phyloP scores from a whole-genome alignment of 2,113 vertebrate genomes.

The Coptodon bakossiorum region DNA sequence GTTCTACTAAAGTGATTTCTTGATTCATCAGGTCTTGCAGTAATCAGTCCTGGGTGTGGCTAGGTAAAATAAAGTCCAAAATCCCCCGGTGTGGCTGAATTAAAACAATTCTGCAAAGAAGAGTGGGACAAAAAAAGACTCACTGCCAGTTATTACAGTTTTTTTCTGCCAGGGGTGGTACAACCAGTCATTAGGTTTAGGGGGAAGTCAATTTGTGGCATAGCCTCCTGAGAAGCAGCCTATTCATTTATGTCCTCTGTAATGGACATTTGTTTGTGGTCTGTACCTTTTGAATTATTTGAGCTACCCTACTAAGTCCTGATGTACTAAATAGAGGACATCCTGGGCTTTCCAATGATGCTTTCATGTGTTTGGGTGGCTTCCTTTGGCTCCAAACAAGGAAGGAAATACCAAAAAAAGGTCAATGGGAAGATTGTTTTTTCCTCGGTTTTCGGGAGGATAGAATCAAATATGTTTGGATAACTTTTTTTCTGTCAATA shows the following conservation, averaged over 20 bases:
- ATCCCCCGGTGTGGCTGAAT: not conserved
- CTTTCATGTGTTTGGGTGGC: not conserved
- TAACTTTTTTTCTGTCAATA: not conserved
- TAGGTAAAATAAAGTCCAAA: not conserved
- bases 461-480: not conserved
- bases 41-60: not conserved
- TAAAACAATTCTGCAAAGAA: not conserved
- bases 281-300: not conserved
- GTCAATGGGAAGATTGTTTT: not conserved
- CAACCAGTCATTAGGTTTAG: not conserved
- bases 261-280: not conserved
- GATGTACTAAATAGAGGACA: not conserved
- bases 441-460: not conserved
- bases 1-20: not conserved
- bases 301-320: accelerated
- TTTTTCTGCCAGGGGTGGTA: not conserved
- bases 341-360: not conserved
- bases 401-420: not conserved
- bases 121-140: not conserved
- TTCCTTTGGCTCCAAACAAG: not conserved
- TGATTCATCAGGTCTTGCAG: not conserved
- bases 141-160: not conserved
- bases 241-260: not conserved
- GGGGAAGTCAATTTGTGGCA: not conserved
- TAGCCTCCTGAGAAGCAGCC: not conserved